Evolutionary conservation across 2,888 invertebrate genomes (phyloP), one percentile per base, ranked within the genome.

Genomic region (Dasypolia templi): DNA sequence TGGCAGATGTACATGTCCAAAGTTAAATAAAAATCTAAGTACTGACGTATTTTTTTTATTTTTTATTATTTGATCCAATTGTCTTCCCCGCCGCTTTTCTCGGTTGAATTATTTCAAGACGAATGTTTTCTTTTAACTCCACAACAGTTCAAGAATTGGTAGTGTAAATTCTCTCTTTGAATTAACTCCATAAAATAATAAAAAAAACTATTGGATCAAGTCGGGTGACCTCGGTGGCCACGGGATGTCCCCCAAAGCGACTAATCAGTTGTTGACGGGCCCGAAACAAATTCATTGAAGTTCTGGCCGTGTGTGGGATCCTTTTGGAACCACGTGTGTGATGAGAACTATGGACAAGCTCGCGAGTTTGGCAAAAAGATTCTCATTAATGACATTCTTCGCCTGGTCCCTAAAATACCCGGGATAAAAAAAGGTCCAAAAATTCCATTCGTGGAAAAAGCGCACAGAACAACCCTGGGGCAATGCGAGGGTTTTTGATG

Each of bases 101-200:
- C 42, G 29, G 3, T 32, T 35, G 2, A 83, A 81, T 84, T 69
- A 64, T 14, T 81, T 85, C 85, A 49, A 64, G 78, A 49, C 74
- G 76, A 72, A 84, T 85, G 29, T 84, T 85, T 83, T 83, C 78
- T 46, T 46, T 75, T 76, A 82, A 73, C 14, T 14, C 59, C 77
- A n/a, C 71, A 46, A 78, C 2, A 80, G 74, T 67, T 72, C n/a
- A 74, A 2, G 79, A 79, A 63, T 39, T 39, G 39, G 39, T 39
- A 17, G 1, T 59, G 59, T 59, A 59, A n/a, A n/a, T 2, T n/a
- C 39, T 59, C 17, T n/a, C 59, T 59, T 59, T 59, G 17, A 59
- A n/a, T 39, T 39, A 59, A 4, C 26, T 26, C 61, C 26, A 61
- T 17, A 46, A 62, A 46, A 61, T 17, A 46, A 62, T 29, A 46